A percentile compares a stretch with the other conserved stretches of the same genome.
Conservation (phyloP, 2,888 invertebrate genomes). For the Oscheius sp. region DNA sequence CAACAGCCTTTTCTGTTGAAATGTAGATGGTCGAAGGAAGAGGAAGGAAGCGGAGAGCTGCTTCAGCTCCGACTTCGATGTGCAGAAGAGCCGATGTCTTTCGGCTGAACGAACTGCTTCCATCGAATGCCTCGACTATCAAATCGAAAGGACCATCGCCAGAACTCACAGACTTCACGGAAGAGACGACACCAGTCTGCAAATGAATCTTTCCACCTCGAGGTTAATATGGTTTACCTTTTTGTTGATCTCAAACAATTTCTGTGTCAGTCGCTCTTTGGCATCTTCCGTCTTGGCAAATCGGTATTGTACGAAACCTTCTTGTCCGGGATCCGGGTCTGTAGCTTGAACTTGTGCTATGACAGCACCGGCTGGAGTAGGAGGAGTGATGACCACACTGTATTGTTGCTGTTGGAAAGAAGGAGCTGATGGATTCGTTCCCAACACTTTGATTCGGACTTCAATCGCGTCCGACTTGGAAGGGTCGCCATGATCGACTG, state of each 20-base stretch:
- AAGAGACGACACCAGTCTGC: conserved; percentile 61
- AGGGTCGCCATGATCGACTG: conserved; percentile 55
- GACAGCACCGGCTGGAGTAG: conserved; percentile 57
- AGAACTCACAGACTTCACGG: conserved; percentile 44
- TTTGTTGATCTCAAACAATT: conserved; percentile 36
- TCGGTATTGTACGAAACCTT: conserved; percentile 50
- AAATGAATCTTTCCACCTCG: background rate
- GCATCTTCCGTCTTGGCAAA: conserved; percentile 19
- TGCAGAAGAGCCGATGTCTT: conserved; percentile 40
- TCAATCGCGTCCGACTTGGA: conserved; percentile 47
- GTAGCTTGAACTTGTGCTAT: conserved; percentile 62
- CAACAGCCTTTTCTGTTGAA: conserved; percentile 66
- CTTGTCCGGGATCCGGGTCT: conserved; percentile 67
- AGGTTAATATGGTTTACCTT: conserved; percentile 29
- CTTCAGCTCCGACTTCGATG: conserved; percentile 48
- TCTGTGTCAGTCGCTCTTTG: conserved; percentile 30
- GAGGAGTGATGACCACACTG: conserved; percentile 48
- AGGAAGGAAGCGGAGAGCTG: conserved; percentile 63
- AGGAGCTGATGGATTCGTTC: conserved; percentile 66
- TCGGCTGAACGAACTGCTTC: conserved; percentile 27
- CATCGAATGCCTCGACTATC: conserved; percentile 62
- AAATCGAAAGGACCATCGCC: conserved; percentile 62
- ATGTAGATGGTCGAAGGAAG: conserved; percentile 70
- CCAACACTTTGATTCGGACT: conserved; percentile 51
- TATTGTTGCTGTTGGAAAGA: conserved; percentile 67